Evolutionary conservation across 1,140 invertebrate genomes (phyloP).

Genomic region (Cryptotermes secundus): DNA sequence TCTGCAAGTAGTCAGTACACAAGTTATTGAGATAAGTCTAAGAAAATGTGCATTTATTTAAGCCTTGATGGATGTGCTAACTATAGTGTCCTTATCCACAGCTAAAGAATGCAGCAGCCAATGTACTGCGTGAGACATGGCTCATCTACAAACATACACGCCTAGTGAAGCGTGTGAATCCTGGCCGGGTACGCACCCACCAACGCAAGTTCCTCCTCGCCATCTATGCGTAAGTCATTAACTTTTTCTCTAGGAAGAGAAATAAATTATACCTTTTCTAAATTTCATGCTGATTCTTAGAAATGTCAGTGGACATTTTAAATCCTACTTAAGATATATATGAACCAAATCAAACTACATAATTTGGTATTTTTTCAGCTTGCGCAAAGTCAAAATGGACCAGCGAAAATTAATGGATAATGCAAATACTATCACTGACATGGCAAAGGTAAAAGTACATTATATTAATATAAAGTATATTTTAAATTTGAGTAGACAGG

Average conservation of each 20-base stretch:
- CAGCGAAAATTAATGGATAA: slow-evolving; percentile 99
- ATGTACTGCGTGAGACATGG: slow-evolving; percentile 99
- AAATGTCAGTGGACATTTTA: neutral
- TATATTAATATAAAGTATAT: no score
- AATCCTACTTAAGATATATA: neutral
- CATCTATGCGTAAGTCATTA: slow-evolving; percentile 93
- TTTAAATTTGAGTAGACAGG: no score
- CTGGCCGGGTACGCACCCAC: slow-evolving; percentile 92
- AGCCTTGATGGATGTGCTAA: no score
- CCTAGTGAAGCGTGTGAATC: slow-evolving; percentile 95
- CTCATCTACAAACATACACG: slow-evolving; percentile 99
- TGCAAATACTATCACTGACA: slow-evolving; percentile 98
- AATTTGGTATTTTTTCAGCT: slow-evolving; percentile 61
- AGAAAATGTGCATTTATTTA: no score
- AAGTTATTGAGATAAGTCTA: no score
- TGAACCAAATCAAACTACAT: neutral
- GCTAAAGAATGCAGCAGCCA: slow-evolving; percentile 99
- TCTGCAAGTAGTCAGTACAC: no score
- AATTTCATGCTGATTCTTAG: no score
- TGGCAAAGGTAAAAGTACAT: slow-evolving; percentile 88
- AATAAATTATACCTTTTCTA: no score
- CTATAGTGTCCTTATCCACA: slow-evolving; percentile 52
- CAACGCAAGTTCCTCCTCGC: slow-evolving; percentile 99
- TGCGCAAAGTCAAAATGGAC: slow-evolving; percentile 99
- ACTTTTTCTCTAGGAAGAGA: neutral